phyloP scores from a whole-genome alignment of 2,888 invertebrate species.

The Taphrorychus bicolor region DNA sequence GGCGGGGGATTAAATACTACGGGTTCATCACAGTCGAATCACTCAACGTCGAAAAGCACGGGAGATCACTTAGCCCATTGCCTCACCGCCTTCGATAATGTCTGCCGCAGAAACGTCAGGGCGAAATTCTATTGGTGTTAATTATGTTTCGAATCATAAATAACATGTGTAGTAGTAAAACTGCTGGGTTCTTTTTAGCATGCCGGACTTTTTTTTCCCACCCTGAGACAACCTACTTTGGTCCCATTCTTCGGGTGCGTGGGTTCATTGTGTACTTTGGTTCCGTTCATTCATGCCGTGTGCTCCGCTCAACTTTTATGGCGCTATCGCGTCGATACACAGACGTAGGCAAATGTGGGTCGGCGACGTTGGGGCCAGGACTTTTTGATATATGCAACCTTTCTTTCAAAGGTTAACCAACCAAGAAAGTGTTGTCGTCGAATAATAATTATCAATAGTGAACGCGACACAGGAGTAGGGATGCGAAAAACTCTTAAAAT shows the following conservation, averaged over 20 bases:
- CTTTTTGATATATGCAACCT: too few species aligned
- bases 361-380: neutral
- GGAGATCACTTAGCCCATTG: too few species aligned
- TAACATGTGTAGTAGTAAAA: slow-evolving; percentile 45
- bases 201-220: slow-evolving; percentile 44
- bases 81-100: too few species aligned
- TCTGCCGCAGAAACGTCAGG: too few species aligned
- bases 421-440: neutral
- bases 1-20: too few species aligned
- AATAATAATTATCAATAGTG: too few species aligned
- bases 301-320: slow-evolving; percentile 17
- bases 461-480: too few species aligned
- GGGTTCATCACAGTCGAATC: too few species aligned
- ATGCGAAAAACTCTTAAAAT: too few species aligned
- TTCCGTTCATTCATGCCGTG: slow-evolving; percentile 45
- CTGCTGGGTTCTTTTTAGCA: slow-evolving; percentile 44
- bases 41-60: too few species aligned
- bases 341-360: neutral
- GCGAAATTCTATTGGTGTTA: slow-evolving; percentile 33
- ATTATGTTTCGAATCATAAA: slow-evolving; percentile 37
- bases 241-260: slow-evolving; percentile 35
- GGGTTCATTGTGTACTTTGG: slow-evolving; percentile 39
- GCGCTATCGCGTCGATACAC: slow-evolving; percentile 39
- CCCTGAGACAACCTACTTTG: slow-evolving; percentile 46
- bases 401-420: too few species aligned